Evolutionary conservation across 2,113 vertebrate species (phyloP), one percentile per base, ranked within the genome.

Genomic region (Phycodurus eques): DNA sequence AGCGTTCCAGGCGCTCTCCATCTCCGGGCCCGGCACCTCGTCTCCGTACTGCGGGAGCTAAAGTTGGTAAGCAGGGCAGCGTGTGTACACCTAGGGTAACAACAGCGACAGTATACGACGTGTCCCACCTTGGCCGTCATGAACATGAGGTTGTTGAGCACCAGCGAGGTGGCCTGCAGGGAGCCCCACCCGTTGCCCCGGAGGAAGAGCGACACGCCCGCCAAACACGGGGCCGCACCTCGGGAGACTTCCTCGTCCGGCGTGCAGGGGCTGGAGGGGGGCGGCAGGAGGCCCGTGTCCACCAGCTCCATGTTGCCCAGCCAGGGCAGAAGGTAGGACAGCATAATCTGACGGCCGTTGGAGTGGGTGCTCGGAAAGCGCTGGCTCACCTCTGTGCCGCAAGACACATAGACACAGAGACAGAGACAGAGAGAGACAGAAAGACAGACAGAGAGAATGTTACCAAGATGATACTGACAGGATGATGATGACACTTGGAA

Each of bases 61-160:
- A 46, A 69, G 0, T 56, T 20, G 39, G 2, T 27, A 1, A 13
- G 2, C 47, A 17, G 15, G 5, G 49, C 17, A n/a, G 53, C 53
- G 20, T 11, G 8, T 54, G 20, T n/a, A 10, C 20, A 54, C 20
- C 8, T 11, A n/a, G n/a, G 63, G 42, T 54, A 39, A 33, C 6
- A 39, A 22, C 8, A 22, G 53, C 10, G 20, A 56, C 2, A 7
- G 15, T 64, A 60, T 31, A 35, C 4, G 8, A 0, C 5, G 3
- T 20, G 10, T 42, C 64, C 7, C 22, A 99, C 98, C 96, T 99
- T 99, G 72, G 98, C 98, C 0, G 97, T 99, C 97, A 99, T 99
- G 84, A 98, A 99, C 98, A 99, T 98, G 84, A 99, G 96, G 90
- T 99, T 99, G 90, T 99, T 99, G 68, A 99, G 96, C 81, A 99